Conservation (phyloP, 2,888 invertebrate genomes). For the Agonum fuliginosum region DNA sequence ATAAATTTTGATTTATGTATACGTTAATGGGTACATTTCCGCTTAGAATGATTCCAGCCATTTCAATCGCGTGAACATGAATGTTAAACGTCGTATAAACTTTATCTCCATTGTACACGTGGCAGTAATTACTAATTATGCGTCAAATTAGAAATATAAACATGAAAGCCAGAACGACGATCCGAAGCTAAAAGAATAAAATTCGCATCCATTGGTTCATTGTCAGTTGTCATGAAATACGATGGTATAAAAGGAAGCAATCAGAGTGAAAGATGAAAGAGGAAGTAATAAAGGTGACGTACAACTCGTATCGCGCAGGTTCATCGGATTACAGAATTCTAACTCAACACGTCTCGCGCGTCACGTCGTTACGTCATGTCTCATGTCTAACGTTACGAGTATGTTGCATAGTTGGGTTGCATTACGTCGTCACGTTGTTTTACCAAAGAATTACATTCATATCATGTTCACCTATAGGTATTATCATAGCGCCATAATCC, state of each 20-base stretch:
- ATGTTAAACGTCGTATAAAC: slow-evolving; percentile 30
- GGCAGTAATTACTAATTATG: slow-evolving; percentile 27
- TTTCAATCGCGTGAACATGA: neutral
- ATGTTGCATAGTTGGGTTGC: no score
- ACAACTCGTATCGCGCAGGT: slow-evolving; percentile 32
- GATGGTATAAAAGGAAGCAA: slow-evolving; percentile 48
- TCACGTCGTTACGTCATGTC: slow-evolving; percentile 35
- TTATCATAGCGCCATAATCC: neutral
- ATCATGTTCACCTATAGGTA: neutral
- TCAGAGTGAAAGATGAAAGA: slow-evolving; percentile 50
- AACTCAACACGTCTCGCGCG: neutral
- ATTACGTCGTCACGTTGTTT: slow-evolving; percentile 3
- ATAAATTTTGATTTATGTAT: no score
- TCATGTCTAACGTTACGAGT: neutral
- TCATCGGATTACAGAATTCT: slow-evolving; percentile 32
- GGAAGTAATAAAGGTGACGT: slow-evolving; percentile 51
- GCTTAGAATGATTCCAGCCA: neutral
- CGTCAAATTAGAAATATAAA: slow-evolving; percentile 39
- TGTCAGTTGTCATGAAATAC: slow-evolving; percentile 45
- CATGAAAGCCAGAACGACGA: slow-evolving; percentile 27
- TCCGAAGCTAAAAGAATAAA: slow-evolving; percentile 2
- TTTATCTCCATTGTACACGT: slow-evolving; percentile 17
- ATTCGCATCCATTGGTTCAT: slow-evolving; percentile 12
- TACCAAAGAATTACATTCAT: neutral
- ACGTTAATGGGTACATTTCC: neutral